Conservation (phyloP, 1,140 invertebrate genomes). For the Laupala kohalensis region DNA sequence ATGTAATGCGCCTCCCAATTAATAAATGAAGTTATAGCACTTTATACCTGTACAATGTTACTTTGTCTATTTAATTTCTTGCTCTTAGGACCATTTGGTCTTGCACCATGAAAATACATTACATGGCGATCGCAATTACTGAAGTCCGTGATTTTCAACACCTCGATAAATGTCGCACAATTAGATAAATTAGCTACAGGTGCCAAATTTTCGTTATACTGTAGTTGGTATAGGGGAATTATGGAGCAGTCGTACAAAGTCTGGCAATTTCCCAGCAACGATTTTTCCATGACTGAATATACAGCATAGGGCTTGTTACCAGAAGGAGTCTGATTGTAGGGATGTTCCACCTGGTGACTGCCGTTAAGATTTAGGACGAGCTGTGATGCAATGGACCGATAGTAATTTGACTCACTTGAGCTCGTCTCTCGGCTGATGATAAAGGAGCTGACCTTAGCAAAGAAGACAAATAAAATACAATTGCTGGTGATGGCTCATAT, state of each 20-base stretch:
- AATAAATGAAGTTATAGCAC: neutral
- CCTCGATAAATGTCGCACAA: neutral
- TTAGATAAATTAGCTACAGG: neutral
- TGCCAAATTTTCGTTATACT: neutral
- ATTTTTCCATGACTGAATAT: neutral
- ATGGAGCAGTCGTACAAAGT: neutral
- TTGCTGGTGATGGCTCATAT: no score
- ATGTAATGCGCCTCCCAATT: neutral
- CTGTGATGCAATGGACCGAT: neutral
- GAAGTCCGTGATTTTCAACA: neutral
- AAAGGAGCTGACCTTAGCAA: neutral
- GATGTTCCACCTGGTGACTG: neutral
- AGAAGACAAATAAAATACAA: no score
- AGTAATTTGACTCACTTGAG: neutral
- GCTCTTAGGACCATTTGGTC: neutral
- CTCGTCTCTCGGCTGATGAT: neutral
- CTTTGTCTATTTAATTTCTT: neutral
- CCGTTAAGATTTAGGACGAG: neutral
- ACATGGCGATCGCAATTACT: neutral
- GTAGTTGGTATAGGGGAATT: neutral
- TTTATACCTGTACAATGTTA: neutral
- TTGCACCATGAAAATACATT: neutral
- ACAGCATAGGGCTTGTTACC: neutral
- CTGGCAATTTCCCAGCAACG: neutral
- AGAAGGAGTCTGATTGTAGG: neutral